Evolutionary conservation across 1,140 invertebrate genomes (phyloP).

Genomic region (Pantala flavescens): DNA sequence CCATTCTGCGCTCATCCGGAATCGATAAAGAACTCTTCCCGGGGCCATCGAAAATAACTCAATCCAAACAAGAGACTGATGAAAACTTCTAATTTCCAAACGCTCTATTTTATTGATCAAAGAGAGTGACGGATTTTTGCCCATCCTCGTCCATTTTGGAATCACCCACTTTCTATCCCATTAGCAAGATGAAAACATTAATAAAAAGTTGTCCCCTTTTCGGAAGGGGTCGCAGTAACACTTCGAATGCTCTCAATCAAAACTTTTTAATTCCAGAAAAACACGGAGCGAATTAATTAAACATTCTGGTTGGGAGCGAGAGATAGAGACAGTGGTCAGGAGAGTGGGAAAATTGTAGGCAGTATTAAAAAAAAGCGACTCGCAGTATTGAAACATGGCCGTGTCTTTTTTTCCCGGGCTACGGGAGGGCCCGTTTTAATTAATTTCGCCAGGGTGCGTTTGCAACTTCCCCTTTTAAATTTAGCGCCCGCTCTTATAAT

Average conservation of each 20-base stretch:
- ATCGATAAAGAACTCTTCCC: neutral
- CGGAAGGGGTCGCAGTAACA: neutral
- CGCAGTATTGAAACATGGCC: no score
- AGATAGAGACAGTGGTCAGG: neutral
- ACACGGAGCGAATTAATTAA: constrained; percentile 6
- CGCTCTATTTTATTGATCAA: neutral
- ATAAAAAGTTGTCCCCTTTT: neutral
- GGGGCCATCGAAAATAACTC: neutral
- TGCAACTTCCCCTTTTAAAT: no score
- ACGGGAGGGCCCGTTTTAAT: no score
- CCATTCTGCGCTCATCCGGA: neutral
- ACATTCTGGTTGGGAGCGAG: neutral
- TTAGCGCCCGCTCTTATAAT: no score
- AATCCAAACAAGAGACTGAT: neutral
- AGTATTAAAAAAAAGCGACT: no score
- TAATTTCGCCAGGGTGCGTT: no score
- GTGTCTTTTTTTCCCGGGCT: no score
- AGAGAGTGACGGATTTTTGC: neutral
- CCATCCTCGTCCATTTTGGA: neutral
- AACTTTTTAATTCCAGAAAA: constrained; percentile 4
- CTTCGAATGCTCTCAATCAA: constrained; percentile 5
- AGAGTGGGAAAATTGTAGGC: no score
- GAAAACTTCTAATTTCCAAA: constrained; percentile 2
- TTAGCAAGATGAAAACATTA: constrained; percentile 10
- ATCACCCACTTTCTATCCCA: neutral